These are phyloP conservation scores for Pseudorhombus dupliciocellatus DNA, from an alignment of 2,113 vertebrate genomes.

Conservation along the genomic window DNA sequence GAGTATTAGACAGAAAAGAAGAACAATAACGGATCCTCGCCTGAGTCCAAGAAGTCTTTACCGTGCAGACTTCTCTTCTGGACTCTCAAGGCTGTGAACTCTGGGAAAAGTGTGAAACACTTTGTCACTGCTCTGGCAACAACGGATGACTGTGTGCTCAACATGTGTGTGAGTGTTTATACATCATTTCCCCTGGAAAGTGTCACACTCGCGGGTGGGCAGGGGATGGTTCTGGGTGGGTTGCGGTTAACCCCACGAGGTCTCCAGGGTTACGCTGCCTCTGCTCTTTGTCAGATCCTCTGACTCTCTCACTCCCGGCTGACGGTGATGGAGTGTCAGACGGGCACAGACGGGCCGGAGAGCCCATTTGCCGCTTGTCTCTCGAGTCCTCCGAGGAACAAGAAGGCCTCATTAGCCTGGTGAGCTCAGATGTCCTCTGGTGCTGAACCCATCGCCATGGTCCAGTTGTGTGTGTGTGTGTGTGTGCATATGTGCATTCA, in stretches of 20 bases:
- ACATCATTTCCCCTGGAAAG: constrained; percentile 76
- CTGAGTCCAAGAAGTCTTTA: constrained; percentile 37
- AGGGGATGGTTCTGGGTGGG: constrained; percentile 70
- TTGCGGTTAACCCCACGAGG: constrained; percentile 69
- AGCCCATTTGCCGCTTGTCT: constrained; percentile 63
- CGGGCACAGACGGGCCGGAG: constrained; percentile 46
- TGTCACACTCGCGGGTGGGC: constrained; percentile 67
- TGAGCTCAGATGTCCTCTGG: constrained; percentile 59
- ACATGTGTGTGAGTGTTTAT: constrained; percentile 74
- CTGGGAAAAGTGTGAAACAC: constrained; percentile 36
- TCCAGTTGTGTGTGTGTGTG: constrained; percentile 36
- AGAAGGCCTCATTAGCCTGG: constrained; percentile 63
- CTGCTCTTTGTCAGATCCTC: constrained; percentile 72
- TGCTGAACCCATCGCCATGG: constrained; percentile 35
- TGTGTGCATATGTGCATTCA: constrained; percentile 9
- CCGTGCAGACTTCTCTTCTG: neutral
- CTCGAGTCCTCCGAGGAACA: constrained; percentile 52
- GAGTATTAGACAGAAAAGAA: constrained; percentile 21
- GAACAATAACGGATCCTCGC: constrained; percentile 21
- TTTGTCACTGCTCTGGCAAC: constrained; percentile 64
- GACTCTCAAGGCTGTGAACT: constrained; percentile 18
- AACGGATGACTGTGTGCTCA: constrained; percentile 59
- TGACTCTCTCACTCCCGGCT: constrained; percentile 49
- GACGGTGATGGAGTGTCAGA: constrained; percentile 35
- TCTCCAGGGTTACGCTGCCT: constrained; percentile 65